Base-by-base conservation (phyloP, 2,888 invertebrate species). In the Acanthoscelides obtectus region DNA sequence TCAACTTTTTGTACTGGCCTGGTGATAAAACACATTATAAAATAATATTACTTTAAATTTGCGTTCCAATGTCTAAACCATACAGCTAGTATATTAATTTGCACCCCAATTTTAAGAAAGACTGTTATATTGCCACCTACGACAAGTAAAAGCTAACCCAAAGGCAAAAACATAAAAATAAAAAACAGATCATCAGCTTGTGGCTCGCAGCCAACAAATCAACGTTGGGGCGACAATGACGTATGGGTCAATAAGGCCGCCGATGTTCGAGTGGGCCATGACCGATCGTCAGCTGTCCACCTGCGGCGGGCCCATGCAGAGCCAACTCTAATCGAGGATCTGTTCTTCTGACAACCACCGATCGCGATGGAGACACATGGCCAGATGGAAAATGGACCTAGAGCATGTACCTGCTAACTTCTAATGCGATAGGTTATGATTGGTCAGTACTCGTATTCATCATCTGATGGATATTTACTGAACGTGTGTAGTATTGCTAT, bases 211-310 rank as follows among this genome's bases (percentile, higher is more conserved):
- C 45, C 45, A 45, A 45, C 45, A 45, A 45, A 45, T 45, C 45
- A 45, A 45, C 45, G 45, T 45, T 45, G 45, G 45, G 45, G 8
- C 63, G 83, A 83, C 84, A 84, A 82, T 82, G 84, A 84, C 82
- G 81, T 83, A 84, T 84, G 83, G 81, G 83, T 83, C 84, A 83
- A 84, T 84, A 83, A 83, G 83, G 82, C 79, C 79, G 81, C 81
- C 81, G 78, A 80, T 80, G 81, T 82, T 83, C 83, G 83, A 84
- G 84, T 84, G 84, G 84, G 83, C 82, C 82, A 83, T 84, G 84
- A 84, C 82, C 83, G 84, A 84, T 83, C 83, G 84, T 84, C 84
- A 84, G 84, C 84, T 83, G 84, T 83, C 81, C 77, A 45, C 81
- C 83, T 79, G 82, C 81, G 76, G 83, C 72, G 83, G 80, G 75